A percentile compares a stretch with the other conserved stretches of the same genome.
These are phyloP conservation scores for Stegodyphus dumicola DNA, from an alignment of 1,140 invertebrate species.

Conservation along the genomic window DNA sequence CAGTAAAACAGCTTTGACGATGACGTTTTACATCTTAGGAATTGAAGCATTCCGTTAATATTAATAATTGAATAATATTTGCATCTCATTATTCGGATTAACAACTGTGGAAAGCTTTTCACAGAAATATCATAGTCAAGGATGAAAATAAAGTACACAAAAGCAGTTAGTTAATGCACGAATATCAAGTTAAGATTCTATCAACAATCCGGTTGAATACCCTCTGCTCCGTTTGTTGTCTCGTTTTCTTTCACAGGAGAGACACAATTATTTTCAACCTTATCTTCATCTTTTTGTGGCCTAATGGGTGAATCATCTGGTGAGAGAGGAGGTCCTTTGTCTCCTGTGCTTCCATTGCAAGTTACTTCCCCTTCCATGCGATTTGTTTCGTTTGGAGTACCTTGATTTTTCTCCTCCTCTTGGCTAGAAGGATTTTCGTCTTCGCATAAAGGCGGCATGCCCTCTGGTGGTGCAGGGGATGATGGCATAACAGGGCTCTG, in stretches of 20 bases:
- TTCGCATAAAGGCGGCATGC: slow-evolving; percentile 37
- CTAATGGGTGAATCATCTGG: background rate
- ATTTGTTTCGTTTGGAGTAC: background rate
- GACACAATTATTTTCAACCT: background rate
- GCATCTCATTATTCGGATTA: slow-evolving; percentile 11
- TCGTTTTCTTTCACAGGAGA: background rate
- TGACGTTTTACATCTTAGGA: slow-evolving; percentile 32
- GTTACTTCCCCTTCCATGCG: background rate
- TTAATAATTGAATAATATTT: background rate
- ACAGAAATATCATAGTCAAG: slow-evolving; percentile 23
- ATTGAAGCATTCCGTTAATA: slow-evolving; percentile 13
- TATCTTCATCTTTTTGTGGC: background rate
- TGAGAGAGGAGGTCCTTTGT: background rate
- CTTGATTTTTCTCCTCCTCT: slow-evolving; percentile 7
- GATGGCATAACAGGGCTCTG: slow-evolving; percentile 27
- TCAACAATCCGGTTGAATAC: slow-evolving; percentile 5
- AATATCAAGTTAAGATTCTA: background rate
- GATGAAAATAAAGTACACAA: slow-evolving; percentile 32
- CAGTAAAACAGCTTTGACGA: slow-evolving; percentile 25
- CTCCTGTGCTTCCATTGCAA: background rate
- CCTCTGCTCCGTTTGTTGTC: background rate
- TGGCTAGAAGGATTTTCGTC: slow-evolving; percentile 22
- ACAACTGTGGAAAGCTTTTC: slow-evolving; percentile 11
- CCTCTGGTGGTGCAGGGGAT: slow-evolving; percentile 42
- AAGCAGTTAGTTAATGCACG: slow-evolving; percentile 33